Conservation (phyloP, 2,113 vertebrate species). For the Spea bombifrons region DNA sequence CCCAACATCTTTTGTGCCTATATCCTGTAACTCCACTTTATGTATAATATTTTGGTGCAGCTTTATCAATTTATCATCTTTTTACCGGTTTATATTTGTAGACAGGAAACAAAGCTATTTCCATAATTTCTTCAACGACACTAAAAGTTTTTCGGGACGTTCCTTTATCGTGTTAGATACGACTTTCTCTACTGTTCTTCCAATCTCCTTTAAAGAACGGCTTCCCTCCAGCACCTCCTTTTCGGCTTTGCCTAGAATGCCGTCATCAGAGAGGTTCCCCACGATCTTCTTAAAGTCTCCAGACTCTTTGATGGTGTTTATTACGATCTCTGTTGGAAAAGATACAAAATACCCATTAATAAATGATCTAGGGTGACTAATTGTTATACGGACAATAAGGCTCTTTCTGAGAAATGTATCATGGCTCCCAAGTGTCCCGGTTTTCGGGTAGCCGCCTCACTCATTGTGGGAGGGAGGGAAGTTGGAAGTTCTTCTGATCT, state of each 20-base stretch:
- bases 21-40: too few relatives aligned
- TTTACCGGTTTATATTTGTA: too few relatives aligned
- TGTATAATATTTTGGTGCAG: too few relatives aligned
- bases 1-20: too few relatives aligned
- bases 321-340: neutral
- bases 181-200: neutral
- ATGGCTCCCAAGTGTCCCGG: neutral
- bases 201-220: neutral
- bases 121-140: neutral
- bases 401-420: neutral
- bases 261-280: neutral
- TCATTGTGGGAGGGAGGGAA: too few relatives aligned
- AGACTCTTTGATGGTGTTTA: neutral
- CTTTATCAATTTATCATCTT: too few relatives aligned
- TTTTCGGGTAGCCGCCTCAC: neutral
- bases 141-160: neutral
- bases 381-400: neutral
- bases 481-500: too few relatives aligned
- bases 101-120: neutral
- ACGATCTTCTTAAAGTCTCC: slow-evolving; percentile 14
- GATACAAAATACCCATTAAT: neutral
- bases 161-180: neutral
- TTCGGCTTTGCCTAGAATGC: neutral
- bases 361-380: too few relatives aligned
- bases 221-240: neutral